Conservation (phyloP, 2,797 vertebrate species). For the Danio jaintianensis region DNA sequence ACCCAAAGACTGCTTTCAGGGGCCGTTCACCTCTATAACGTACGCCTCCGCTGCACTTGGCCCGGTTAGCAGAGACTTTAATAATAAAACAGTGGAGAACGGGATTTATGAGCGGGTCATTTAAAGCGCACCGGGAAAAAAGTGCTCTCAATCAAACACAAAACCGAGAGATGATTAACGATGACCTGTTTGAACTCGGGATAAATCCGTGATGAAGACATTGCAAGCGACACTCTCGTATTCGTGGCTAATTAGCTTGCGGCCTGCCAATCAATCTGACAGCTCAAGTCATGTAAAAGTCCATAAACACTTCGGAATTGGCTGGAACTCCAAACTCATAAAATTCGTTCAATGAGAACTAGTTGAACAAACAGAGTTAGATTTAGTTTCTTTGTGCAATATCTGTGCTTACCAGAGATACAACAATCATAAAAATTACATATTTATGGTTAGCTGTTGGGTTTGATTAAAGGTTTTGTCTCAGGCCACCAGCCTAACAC, state of each 20-base stretch:
- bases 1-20: constrained; percentile 52
- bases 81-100: constrained; percentile 67
- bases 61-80: constrained; percentile 59
- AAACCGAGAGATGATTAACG: constrained; percentile 61
- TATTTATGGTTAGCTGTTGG: too few species aligned
- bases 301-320: background rate
- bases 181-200: constrained; percentile 67
- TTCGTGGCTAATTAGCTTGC: constrained; percentile 68
- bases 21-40: constrained; percentile 45
- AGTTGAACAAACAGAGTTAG: background rate
- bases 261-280: constrained; percentile 67
- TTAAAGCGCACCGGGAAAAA: constrained; percentile 43
- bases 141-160: constrained; percentile 55
- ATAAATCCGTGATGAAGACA: constrained; percentile 63
- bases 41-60: constrained; percentile 39
- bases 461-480: too few species aligned
- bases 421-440: too few species aligned
- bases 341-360: constrained; percentile 8
- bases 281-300: constrained; percentile 53
- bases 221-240: constrained; percentile 58
- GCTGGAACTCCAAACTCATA: constrained; percentile 2
- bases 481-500: too few species aligned
- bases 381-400: background rate
- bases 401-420: too few species aligned
- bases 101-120: constrained; percentile 64